A percentile compares a stretch with the other conserved stretches of the same genome.
Evolutionary conservation across 2,113 vertebrate species (phyloP).

Genomic region (Odocoileus hemionus): DNA sequence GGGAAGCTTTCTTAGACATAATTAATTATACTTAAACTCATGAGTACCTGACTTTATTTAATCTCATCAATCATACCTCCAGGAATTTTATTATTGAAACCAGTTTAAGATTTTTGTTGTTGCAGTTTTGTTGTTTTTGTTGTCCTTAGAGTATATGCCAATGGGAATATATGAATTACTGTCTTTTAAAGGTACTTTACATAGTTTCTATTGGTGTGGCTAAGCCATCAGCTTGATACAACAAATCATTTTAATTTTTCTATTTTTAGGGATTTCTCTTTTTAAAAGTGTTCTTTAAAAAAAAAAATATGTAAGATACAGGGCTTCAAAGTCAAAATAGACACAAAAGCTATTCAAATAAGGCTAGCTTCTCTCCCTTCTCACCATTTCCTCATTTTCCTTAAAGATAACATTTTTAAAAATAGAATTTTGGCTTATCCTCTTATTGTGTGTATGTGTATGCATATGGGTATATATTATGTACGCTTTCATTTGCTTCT

Average conservation of each 20-base stretch:
- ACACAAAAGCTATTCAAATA: background rate
- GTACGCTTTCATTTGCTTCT: background rate
- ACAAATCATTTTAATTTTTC: conserved; percentile 15
- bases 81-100: background rate
- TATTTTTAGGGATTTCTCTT: background rate
- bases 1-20: background rate
- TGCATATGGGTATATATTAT: background rate
- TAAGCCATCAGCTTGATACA: background rate
- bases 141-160: background rate
- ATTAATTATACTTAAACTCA: background rate
- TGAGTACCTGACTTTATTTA: background rate
- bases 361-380: background rate
- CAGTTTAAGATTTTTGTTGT: background rate
- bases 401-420: background rate
- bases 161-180: background rate
- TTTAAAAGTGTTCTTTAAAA: background rate
- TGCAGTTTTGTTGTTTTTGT: background rate
- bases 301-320: background rate
- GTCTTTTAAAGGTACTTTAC: background rate
- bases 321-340: background rate
- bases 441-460: background rate
- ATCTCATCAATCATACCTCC: background rate
- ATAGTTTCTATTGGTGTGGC: background rate
- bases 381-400: background rate
- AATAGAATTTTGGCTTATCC: background rate